Conservation (phyloP, 2,888 invertebrate species). For the Empis stercorea region DNA sequence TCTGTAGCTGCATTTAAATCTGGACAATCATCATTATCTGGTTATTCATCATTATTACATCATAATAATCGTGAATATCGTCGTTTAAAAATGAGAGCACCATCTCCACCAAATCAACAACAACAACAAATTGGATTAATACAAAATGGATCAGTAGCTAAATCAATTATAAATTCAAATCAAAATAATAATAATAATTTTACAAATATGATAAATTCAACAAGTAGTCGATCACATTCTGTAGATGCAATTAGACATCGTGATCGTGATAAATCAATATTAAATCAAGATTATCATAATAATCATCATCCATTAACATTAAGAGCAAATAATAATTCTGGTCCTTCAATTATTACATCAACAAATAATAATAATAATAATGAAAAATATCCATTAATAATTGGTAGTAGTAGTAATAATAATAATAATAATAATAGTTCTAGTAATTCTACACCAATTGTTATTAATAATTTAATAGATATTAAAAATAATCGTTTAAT, state of each 20-base stretch:
- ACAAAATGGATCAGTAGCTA: slow-evolving; percentile 7
- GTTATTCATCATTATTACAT: slow-evolving; percentile 17
- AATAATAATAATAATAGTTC: neutral
- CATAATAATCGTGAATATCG: slow-evolving; percentile 23
- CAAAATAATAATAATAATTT: neutral
- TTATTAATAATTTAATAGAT: slow-evolving; percentile 17
- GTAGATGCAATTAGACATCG: slow-evolving; percentile 33
- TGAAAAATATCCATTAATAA: neutral
- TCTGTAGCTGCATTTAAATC: neutral
- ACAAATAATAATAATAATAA: neutral
- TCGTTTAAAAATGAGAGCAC: slow-evolving; percentile 26
- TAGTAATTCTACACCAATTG: slow-evolving; percentile 18
- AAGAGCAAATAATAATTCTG: neutral
- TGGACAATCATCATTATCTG: neutral
- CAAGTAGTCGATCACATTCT: slow-evolving; percentile 33
- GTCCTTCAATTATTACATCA: slow-evolving; percentile 9
- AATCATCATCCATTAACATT: slow-evolving; percentile 16
- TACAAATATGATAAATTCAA: slow-evolving; percentile 10
- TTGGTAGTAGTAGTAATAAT: neutral
- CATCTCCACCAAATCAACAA: slow-evolving; percentile 18
- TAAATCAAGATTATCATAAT: neutral
- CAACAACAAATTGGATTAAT: no score
- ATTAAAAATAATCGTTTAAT: slow-evolving; percentile 15
- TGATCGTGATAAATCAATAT: slow-evolving; percentile 1
- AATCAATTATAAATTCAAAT: slow-evolving; percentile 5